Evolutionary conservation across 2,113 vertebrate genomes (phyloP).

Genomic region (Miniopterus natalensis): DNA sequence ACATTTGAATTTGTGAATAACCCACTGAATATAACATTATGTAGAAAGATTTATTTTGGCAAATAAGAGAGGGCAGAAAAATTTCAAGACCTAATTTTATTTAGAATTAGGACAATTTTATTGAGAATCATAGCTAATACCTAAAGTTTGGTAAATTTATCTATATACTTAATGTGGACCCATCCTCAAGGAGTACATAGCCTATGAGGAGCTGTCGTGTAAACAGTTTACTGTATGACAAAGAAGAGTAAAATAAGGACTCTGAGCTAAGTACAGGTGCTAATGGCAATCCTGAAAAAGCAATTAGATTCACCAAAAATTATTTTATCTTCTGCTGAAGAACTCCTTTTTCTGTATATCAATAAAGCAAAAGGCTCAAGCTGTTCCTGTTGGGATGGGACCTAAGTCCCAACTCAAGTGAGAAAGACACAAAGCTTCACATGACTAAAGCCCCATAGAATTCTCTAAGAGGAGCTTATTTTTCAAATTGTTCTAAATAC

Average conservation of each 20-base stretch:
- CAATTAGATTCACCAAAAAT: not conserved
- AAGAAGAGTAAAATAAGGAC: not conserved
- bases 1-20: slow-evolving; percentile 27
- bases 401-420: not conserved
- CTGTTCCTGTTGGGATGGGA: not conserved
- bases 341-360: not conserved
- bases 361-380: not conserved
- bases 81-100: slow-evolving; percentile 9
- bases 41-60: not conserved
- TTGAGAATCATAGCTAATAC: not conserved
- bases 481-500: slow-evolving; percentile 50
- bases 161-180: not conserved
- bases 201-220: not conserved
- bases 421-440: not conserved
- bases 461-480: not conserved
- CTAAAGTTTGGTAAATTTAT: not conserved
- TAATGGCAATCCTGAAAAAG: not conserved
- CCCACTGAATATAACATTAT: not conserved
- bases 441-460: not conserved
- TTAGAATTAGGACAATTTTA: slow-evolving; percentile 17
- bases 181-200: not conserved
- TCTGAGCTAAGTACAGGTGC: not conserved
- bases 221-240: not conserved
- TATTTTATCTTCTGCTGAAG: slow-evolving; percentile 1
- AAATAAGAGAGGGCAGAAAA: slow-evolving; percentile 1